Evolutionary conservation across 2,888 invertebrate species (phyloP), one percentile per base, ranked within the genome.

Genomic region (Dicycla oo): DNA sequence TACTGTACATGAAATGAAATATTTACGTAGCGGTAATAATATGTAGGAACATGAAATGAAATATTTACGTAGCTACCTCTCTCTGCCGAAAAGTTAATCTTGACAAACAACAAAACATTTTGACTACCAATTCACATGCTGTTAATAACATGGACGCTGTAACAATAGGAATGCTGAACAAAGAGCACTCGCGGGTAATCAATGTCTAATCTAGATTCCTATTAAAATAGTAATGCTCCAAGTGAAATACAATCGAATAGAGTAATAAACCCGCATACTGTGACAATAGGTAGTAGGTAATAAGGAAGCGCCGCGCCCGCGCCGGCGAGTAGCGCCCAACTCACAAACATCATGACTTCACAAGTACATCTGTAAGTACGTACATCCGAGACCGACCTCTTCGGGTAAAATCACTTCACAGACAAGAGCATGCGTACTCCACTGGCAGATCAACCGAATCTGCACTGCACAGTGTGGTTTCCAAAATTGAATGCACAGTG

Each of bases 71-170:
- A 56, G 20, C 67, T 76, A 89, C 89, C 89, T 89, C 85, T 51
- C 53, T 77, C 40, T 71, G 76, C 18, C 81, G 78, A 57, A 80
- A 81, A 53, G 78, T 81, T 53, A 86, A 71, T 75, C 89, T 85
- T 58, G 89, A 86, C 58, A 90, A 83, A 83, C 89, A 89, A 77
- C 90, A 88, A 69, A 89, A 84, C 89, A 89, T 89, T 64, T 56
- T 79, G 57, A 62, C 34, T 53, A 69, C 38, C 51, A 68, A 63
- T 65, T 72, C 67, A 78, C 78, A 78, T 67, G 40, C 66, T 72
- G 63, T 58, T 61, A 72, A 30, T 72, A 75, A 61, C 73, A 70
- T 69, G 23, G 74, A 79, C 75, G 40, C 60, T 56, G 40, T 47
- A 65, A 62, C 72, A 81, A 83, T 75, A 80, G 51, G 38, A 57